Base-by-base conservation (phyloP, 2,797 vertebrate species). In the Gallirallus australis region DNA sequence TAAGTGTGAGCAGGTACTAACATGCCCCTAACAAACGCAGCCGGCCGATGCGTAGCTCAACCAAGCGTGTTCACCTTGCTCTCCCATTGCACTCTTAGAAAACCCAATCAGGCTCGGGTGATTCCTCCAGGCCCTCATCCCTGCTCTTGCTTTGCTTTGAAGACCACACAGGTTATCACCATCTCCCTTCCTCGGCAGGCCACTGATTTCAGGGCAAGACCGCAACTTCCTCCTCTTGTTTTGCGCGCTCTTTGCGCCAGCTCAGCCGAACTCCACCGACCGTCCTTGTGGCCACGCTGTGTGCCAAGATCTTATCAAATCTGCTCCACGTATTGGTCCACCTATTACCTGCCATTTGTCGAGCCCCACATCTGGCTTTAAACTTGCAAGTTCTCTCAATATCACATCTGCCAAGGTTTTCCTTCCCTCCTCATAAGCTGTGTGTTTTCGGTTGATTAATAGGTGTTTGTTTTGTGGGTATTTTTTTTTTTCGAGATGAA, bases 391-490 rank as follows among this genome's bases (percentile, higher is more conserved):
- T 84, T 72, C 68, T 90, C 77, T 88, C 60, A 73, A 8, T 72
- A 92, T 57, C 33, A 68, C 82, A 63, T 91, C 91, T 89, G 75
- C 68, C 78, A 70, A 89, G 24, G n/a, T 13, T 85, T 76, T 60
- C 77, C 18, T 20, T 94, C n/a, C 31, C 31, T 87, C 91, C 88
- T 68, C 60, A 78, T 23, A 65, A 78, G 48, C 57, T 77, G 30
- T 64, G 39, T 77, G 25, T 90, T 93, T 94, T 1, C 1, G 11
- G 12, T 90, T 84, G 88, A 90, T 92, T 92, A 92, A 93, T 56
- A 75, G 25, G 24, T 80, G 56, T 95, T 95, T 94, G 83, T 82
- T 96, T 93, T 84, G 84, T 2, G 1, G 31, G 16, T 17, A 18
- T 19, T 45, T 47, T 47, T 48, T 80, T 83, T 84, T 48, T 40